These are phyloP conservation scores for Carcinoscorpius rotundicauda DNA, from an alignment of 1,140 invertebrate species.

Conservation along the genomic window DNA sequence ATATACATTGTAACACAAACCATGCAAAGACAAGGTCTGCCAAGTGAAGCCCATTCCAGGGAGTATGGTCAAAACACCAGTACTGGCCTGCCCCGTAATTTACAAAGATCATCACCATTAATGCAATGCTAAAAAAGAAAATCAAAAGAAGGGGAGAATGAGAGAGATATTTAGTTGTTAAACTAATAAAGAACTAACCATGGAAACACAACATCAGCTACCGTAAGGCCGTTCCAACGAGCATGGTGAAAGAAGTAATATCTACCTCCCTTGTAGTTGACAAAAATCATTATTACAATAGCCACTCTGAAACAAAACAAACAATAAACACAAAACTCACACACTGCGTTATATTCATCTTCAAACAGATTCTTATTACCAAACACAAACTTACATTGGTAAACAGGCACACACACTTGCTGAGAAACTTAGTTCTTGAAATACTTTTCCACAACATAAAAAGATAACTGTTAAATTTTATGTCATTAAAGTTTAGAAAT, in stretches of 20 bases:
- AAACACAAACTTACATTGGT: too few relatives aligned
- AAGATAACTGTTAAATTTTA: too few relatives aligned
- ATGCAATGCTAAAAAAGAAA: constrained; percentile 20
- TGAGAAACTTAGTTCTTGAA: too few relatives aligned
- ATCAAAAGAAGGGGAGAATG: not conserved
- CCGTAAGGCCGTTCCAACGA: constrained; percentile 81
- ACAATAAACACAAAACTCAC: constrained; percentile 1
- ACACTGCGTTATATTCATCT: not conserved
- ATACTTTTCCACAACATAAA: too few relatives aligned
- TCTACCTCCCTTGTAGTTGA: constrained; percentile 71
- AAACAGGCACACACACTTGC: too few relatives aligned
- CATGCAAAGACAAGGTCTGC: constrained; percentile 91
- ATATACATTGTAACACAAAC: constrained; percentile 38
- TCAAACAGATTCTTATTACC: not conserved
- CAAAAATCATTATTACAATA: constrained; percentile 77
- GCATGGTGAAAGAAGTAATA: constrained; percentile 84
- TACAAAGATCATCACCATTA: constrained; percentile 72
- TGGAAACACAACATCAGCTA: constrained; percentile 89
- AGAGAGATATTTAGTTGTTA: not conserved
- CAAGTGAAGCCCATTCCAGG: constrained; percentile 85
- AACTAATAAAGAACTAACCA: constrained; percentile 59
- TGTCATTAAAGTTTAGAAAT: too few relatives aligned
- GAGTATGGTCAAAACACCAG: constrained; percentile 73
- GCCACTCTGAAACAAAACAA: constrained; percentile 40
- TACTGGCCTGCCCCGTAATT: constrained; percentile 81